These are phyloP conservation scores for Volucella zonaria DNA, from an alignment of 2,888 invertebrate genomes.

Conservation along the genomic window DNA sequence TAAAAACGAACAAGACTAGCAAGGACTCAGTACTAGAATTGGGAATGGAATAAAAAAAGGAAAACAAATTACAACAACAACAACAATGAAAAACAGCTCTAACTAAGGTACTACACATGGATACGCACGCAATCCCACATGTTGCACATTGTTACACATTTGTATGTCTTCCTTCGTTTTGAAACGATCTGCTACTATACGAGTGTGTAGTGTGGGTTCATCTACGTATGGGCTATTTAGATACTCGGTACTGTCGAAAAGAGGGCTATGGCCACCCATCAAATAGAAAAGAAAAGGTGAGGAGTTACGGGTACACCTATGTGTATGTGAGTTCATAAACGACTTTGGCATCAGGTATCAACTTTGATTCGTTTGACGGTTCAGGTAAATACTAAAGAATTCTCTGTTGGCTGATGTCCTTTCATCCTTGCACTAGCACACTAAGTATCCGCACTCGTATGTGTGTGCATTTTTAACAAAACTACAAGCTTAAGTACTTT, in stretches of 20 bases:
- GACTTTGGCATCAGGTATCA: slow-evolving; percentile 42
- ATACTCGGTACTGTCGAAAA: slow-evolving; percentile 18
- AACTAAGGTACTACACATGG: slow-evolving; percentile 34
- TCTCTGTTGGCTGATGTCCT: background rate
- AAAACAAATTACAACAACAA: slow-evolving; percentile 36
- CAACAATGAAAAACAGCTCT: too few relatives aligned
- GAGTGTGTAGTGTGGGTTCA: background rate
- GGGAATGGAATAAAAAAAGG: background rate
- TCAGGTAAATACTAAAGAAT: slow-evolving; percentile 50
- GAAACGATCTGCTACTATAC: background rate
- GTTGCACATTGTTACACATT: slow-evolving; percentile 61
- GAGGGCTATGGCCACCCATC: slow-evolving; percentile 19
- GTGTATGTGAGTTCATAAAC: background rate
- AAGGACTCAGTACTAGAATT: slow-evolving; percentile 18
- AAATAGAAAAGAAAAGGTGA: slow-evolving; percentile 13
- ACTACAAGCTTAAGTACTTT: slow-evolving; percentile 21
- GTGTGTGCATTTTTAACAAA: slow-evolving; percentile 30
- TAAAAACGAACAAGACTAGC: slow-evolving; percentile 1
- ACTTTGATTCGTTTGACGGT: slow-evolving; percentile 55
- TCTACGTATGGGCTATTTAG: slow-evolving; percentile 23
- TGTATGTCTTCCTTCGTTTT: slow-evolving; percentile 20
- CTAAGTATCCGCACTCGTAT: background rate
- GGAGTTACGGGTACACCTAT: slow-evolving; percentile 9
- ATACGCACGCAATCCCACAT: slow-evolving; percentile 61
- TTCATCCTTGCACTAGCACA: background rate